Evolutionary conservation across 2,888 invertebrate genomes (phyloP).

Genomic region (Campopleginae sp.): DNA sequence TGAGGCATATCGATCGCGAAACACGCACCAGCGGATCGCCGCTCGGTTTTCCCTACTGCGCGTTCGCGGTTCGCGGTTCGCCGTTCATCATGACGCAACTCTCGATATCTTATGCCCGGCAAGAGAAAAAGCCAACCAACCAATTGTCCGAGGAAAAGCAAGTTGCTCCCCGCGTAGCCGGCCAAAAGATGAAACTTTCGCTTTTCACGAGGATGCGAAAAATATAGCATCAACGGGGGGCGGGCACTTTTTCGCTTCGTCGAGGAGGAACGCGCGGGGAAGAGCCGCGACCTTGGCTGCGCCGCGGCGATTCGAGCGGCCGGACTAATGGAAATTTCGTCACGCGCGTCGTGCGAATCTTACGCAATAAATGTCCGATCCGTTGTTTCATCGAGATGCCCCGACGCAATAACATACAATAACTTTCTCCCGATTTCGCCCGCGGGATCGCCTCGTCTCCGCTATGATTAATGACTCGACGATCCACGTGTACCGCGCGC

Average conservation of each 20-base stretch:
- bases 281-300: conserved; percentile 26
- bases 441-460: conserved; percentile 37
- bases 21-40: too few species aligned
- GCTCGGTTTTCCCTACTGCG: too few species aligned
- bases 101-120: too few species aligned
- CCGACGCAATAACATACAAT: conserved; percentile 32
- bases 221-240: too few species aligned
- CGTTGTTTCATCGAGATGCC: conserved; percentile 1
- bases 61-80: too few species aligned
- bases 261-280: too few species aligned
- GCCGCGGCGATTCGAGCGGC: not conserved
- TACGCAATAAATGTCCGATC: too few species aligned
- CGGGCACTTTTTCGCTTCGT: conserved; percentile 58
- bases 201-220: conserved; percentile 65
- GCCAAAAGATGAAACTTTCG: conserved; percentile 70
- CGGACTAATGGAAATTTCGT: conserved; percentile 9
- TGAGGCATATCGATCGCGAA: too few species aligned
- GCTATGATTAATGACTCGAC: conserved; percentile 52
- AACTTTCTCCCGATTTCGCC: conserved; percentile 53
- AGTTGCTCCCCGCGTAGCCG: too few species aligned
- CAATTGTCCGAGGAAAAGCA: not conserved
- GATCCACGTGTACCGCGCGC: not conserved
- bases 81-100: too few species aligned
- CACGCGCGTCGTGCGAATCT: not conserved
- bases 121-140: too few species aligned